A percentile compares a stretch with the other conserved stretches of the same genome.
Evolutionary conservation across 2,113 vertebrate genomes (phyloP).

Genomic region (Clinocottus analis): DNA sequence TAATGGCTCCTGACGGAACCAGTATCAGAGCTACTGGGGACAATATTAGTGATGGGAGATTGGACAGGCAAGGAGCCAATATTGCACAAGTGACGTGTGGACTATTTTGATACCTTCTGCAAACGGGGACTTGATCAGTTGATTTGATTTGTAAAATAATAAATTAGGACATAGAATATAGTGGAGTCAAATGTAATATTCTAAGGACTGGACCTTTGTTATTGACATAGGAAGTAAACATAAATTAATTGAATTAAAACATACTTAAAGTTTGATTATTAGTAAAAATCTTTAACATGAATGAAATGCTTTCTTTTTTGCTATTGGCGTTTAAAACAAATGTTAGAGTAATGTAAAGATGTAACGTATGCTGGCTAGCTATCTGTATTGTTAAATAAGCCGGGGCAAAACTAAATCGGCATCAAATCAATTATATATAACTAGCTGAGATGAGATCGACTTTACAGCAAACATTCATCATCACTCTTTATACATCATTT

Average conservation of each 20-base stretch:
- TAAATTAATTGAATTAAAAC: not conserved
- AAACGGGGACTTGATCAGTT: not conserved
- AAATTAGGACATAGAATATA: not conserved
- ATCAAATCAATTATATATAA: conserved; percentile 5
- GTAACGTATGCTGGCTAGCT: not conserved
- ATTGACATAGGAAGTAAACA: not conserved
- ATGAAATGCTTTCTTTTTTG: not conserved
- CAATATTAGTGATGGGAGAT: conserved; percentile 74
- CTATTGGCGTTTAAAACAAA: not conserved
- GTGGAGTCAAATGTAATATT: conserved; percentile 15
- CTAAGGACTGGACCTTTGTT: not conserved
- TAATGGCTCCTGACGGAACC: conserved; percentile 58
- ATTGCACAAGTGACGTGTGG: conserved; percentile 23
- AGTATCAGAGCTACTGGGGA: conserved; percentile 44
- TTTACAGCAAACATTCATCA: not conserved
- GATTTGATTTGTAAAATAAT: not conserved
- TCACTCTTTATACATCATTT: not conserved
- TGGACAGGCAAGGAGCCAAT: conserved; percentile 45
- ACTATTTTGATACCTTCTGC: conserved; percentile 24
- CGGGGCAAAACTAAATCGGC: conserved; percentile 1
- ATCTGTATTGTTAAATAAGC: not conserved
- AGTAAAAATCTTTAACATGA: not conserved
- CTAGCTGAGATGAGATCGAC: not conserved
- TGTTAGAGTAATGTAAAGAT: not conserved
- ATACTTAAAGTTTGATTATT: not conserved